These are phyloP conservation scores for Phymatocera aterrima DNA, from an alignment of 2,888 invertebrate species.

Conservation along the genomic window DNA sequence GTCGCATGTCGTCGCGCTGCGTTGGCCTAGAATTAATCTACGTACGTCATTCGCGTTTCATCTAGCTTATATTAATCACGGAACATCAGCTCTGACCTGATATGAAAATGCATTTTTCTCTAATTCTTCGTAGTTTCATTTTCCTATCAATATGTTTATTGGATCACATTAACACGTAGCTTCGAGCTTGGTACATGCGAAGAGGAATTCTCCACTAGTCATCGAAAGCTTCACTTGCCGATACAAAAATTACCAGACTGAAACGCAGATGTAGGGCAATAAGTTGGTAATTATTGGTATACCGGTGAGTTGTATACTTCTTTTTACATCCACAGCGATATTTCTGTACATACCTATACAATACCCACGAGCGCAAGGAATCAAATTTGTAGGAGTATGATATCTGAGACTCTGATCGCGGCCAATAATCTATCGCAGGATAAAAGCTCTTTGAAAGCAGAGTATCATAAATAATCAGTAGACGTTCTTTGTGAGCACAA, in stretches of 20 bases:
- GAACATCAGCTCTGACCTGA: not conserved
- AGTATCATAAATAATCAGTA: conserved; percentile 15
- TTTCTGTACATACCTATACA: not conserved
- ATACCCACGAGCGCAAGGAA: not conserved
- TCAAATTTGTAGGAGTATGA: not conserved
- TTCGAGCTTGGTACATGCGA: no score
- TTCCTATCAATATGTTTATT: not conserved
- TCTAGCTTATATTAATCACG: not conserved
- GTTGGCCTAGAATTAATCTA: conserved; percentile 41
- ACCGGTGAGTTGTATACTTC: not conserved
- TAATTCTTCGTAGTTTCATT: no score
- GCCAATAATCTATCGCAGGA: conserved; percentile 18
- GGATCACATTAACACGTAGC: no score
- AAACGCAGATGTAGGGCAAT: not conserved
- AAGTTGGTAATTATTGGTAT: conserved; percentile 15
- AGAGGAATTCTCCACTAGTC: no score
- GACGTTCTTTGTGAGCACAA: not conserved
- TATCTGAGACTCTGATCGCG: conserved; percentile 19
- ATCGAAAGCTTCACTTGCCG: not conserved
- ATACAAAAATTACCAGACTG: not conserved
- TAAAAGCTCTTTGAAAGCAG: conserved; percentile 29
- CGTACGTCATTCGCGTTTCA: conserved; percentile 26
- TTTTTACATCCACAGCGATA: not conserved
- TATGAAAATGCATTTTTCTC: not conserved
- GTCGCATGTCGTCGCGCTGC: conserved; percentile 13